Conservation (phyloP, 2,797 vertebrate species). For the Crocodylus rhombifer region DNA sequence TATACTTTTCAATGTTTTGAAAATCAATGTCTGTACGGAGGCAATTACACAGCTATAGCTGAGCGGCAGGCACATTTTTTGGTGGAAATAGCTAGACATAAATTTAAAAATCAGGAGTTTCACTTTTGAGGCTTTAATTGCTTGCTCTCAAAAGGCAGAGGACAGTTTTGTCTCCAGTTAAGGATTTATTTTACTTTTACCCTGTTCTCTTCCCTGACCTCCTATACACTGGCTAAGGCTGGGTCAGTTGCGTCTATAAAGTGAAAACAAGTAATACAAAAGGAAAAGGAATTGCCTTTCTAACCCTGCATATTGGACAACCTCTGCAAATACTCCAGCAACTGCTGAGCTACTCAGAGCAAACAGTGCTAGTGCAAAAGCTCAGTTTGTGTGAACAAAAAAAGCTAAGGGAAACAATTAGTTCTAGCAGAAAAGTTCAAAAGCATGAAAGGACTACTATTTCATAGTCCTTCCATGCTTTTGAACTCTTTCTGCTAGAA, state of each 20-base stretch:
- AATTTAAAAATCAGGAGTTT: neutral
- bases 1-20: neutral
- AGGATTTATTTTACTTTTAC: neutral
- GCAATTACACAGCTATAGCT: neutral
- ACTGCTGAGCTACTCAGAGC: neutral
- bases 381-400: neutral
- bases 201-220: neutral
- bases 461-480: neutral
- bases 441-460: neutral
- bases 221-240: neutral
- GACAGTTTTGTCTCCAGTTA: neutral
- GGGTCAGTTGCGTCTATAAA: neutral
- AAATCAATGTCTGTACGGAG: neutral
- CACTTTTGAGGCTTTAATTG: neutral
- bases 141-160: neutral
- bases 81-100: neutral
- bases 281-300: neutral
- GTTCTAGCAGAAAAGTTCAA: neutral
- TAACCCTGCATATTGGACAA: neutral
- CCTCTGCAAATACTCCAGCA: conserved; percentile 29
- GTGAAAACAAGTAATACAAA: neutral
- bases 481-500: neutral
- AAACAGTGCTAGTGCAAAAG: conserved; percentile 28
- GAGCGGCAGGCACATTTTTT: neutral
- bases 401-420: neutral